phyloP scores from a whole-genome alignment of 2,113 vertebrate genomes.

The Etheostoma cragini region DNA sequence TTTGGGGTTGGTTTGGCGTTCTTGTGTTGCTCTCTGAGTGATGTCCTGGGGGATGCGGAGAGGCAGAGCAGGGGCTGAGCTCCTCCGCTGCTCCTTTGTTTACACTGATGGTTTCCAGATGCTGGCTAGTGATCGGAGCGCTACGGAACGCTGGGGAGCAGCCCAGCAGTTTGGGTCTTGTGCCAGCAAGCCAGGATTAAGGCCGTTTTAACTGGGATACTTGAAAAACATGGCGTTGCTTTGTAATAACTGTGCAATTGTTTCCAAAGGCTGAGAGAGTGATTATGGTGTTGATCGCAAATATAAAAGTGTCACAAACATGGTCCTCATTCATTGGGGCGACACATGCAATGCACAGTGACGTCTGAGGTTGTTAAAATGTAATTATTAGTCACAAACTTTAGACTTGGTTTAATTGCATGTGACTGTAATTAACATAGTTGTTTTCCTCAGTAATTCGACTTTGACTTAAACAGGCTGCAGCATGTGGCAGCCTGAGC shows the following conservation, averaged over 20 bases:
- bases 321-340: not conserved
- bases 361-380: slow-evolving; percentile 37
- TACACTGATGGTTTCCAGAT: slow-evolving; percentile 97
- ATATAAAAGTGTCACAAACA: slow-evolving; percentile 13
- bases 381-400: slow-evolving; percentile 51
- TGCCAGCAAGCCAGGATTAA: slow-evolving; percentile 75
- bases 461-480: slow-evolving; percentile 32
- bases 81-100: slow-evolving; percentile 93
- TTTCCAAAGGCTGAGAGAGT: slow-evolving; percentile 49
- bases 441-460: slow-evolving; percentile 55
- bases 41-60: slow-evolving; percentile 88
- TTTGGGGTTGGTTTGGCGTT: slow-evolving; percentile 83
- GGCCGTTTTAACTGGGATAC: slow-evolving; percentile 85
- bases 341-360: not conserved
- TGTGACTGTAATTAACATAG: slow-evolving; percentile 62
- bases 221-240: slow-evolving; percentile 82
- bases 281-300: slow-evolving; percentile 36
- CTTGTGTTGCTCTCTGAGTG: slow-evolving; percentile 86
- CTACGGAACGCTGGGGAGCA: slow-evolving; percentile 78
- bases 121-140: slow-evolving; percentile 84
- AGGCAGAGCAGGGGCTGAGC: slow-evolving; percentile 86
- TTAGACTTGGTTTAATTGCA: slow-evolving; percentile 45
- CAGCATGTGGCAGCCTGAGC: slow-evolving; percentile 39
- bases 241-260: slow-evolving; percentile 66
- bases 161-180: slow-evolving; percentile 85